Evolutionary conservation across 1,140 invertebrate genomes (phyloP).

Genomic region (Homalodisca vitripennis): DNA sequence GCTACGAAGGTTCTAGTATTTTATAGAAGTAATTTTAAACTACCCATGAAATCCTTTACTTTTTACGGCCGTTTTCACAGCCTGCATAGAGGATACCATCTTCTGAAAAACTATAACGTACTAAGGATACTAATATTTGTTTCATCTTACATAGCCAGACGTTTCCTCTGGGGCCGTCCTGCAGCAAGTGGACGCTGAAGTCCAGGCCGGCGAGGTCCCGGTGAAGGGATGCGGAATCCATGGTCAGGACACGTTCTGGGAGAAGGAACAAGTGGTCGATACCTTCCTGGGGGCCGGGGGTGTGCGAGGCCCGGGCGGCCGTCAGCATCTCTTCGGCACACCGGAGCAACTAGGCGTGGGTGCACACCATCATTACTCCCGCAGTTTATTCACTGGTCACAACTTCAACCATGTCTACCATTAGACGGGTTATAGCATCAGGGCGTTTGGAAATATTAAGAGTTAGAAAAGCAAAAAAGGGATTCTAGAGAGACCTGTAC

Average conservation of each 20-base stretch:
- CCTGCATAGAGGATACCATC: too few relatives aligned
- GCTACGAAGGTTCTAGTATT: too few relatives aligned
- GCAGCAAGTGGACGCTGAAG: constrained; percentile 57
- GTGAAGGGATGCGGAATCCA: constrained; percentile 57
- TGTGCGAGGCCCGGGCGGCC: constrained; percentile 25
- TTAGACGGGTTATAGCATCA: not conserved
- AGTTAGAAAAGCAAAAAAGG: not conserved
- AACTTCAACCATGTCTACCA: not conserved
- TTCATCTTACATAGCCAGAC: constrained; percentile 60
- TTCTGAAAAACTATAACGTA: too few relatives aligned
- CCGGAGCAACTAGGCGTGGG: not conserved
- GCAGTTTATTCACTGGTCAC: not conserved
- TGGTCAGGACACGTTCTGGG: constrained; percentile 58
- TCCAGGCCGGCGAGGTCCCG: constrained; percentile 59
- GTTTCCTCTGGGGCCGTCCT: constrained; percentile 54
- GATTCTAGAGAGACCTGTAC: too few relatives aligned
- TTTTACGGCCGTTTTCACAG: too few relatives aligned
- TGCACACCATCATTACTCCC: not conserved
- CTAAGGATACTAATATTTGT: too few relatives aligned
- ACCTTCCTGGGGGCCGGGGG: constrained; percentile 53
- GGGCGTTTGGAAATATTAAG: not conserved
- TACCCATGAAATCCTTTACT: too few relatives aligned
- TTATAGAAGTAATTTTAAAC: too few relatives aligned
- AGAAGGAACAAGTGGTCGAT: constrained; percentile 60
- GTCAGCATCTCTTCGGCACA: constrained; percentile 39